Percentiles rank a stretch among this genome's conserved stretches.
phyloP scores from a whole-genome alignment of 2,113 vertebrate genomes.

The Talpa occidentalis region DNA sequence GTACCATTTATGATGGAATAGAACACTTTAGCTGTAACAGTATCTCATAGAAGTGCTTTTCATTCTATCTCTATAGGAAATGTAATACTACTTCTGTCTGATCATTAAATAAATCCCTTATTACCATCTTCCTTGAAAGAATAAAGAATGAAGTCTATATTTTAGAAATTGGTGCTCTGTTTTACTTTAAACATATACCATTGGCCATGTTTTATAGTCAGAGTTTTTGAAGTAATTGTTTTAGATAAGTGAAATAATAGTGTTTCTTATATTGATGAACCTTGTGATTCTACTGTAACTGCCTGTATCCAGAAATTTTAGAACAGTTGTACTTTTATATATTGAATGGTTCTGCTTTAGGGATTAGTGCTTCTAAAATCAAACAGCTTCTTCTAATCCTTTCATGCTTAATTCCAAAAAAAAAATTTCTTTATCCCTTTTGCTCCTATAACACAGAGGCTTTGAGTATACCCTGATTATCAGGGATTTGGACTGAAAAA shows the following conservation, averaged over 20 bases:
- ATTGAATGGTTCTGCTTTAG: constrained; percentile 11
- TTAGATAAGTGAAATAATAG: constrained; percentile 48
- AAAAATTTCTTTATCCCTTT: background rate
- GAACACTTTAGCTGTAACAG: constrained; percentile 29
- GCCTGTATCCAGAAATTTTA: constrained; percentile 2
- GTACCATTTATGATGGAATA: constrained; percentile 34
- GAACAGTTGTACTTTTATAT: background rate
- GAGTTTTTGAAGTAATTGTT: constrained; percentile 37
- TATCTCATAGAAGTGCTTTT: background rate
- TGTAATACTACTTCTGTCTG: constrained; percentile 2
- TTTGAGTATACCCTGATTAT: constrained; percentile 22
- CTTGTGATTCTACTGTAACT: constrained; percentile 42
- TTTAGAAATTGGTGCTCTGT: constrained; percentile 30
- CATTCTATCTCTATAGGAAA: background rate
- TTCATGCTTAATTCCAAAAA: constrained; percentile 20
- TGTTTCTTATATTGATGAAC: background rate
- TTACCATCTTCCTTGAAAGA: constrained; percentile 51
- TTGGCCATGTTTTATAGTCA: background rate
- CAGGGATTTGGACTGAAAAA: constrained; percentile 21
- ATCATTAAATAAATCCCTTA: constrained; percentile 41
- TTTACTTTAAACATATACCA: constrained; percentile 37
- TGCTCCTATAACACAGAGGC: background rate
- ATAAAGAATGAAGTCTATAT: constrained; percentile 39
- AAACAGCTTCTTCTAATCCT: background rate
- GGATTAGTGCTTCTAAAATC: background rate